Conservation (phyloP, 2,888 invertebrate genomes). For the Terebella lapidaria region DNA sequence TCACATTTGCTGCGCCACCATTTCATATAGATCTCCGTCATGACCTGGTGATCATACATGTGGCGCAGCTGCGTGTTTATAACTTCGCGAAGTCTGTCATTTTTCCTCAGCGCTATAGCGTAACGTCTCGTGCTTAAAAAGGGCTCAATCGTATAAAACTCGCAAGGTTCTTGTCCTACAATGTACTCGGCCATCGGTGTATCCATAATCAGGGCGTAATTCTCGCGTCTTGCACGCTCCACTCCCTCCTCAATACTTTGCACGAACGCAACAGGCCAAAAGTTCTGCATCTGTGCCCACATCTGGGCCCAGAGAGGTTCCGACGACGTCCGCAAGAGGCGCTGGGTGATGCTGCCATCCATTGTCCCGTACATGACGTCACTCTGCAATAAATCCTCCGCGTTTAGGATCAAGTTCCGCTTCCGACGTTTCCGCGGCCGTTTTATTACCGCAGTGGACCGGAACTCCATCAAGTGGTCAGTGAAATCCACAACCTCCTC, state of each 20-base stretch:
- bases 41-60: constrained; percentile 13
- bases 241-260: constrained; percentile 23
- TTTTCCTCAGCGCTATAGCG: constrained; percentile 22
- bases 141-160: constrained; percentile 26
- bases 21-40: constrained; percentile 22
- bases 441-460: not conserved
- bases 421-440: not conserved
- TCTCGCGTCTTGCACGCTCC: constrained; percentile 18
- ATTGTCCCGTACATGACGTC: constrained; percentile 21
- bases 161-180: constrained; percentile 22
- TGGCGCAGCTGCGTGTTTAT: constrained; percentile 18
- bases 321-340: constrained; percentile 10
- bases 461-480: constrained; percentile 20
- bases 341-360: constrained; percentile 11
- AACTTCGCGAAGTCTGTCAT: constrained; percentile 7
- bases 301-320: constrained; percentile 11
- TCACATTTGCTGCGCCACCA: constrained; percentile 22
- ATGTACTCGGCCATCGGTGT: constrained; percentile 25
- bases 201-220: constrained; percentile 26
- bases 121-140: constrained; percentile 24
- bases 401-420: constrained; percentile 7
- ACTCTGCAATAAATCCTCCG: constrained; percentile 18
- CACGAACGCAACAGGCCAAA: constrained; percentile 23
- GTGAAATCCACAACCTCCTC: constrained; percentile 24
- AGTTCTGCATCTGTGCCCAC: constrained; percentile 19